Evolutionary conservation across 1,140 invertebrate species (phyloP).

Genomic region (Asobara japonica): DNA sequence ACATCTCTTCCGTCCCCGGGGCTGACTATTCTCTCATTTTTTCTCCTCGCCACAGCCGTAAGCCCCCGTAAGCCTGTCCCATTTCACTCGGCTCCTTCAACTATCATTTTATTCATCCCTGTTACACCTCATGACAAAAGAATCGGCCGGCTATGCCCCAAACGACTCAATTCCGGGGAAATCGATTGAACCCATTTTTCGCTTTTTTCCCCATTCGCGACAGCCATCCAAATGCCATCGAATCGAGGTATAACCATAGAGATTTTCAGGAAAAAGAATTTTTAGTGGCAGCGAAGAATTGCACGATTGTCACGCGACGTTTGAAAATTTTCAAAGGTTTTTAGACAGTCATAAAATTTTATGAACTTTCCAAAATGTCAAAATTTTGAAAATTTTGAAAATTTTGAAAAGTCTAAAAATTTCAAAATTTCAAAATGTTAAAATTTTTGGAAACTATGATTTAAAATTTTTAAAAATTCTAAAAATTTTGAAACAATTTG

Average conservation of each 20-base stretch:
- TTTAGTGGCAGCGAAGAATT: too few species aligned
- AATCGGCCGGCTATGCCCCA: neutral
- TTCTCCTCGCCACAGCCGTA: neutral
- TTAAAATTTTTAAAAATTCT: too few species aligned
- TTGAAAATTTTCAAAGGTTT: too few species aligned
- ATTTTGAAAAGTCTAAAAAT: too few species aligned
- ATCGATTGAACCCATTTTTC: neutral
- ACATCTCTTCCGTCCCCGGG: slow-evolving; percentile 4
- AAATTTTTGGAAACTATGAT: too few species aligned
- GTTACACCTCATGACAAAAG: slow-evolving; percentile 18
- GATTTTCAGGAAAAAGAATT: too few species aligned
- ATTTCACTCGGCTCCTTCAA: slow-evolving; percentile 1
- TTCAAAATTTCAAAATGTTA: too few species aligned
- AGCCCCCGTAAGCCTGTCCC: neutral
- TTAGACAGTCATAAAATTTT: too few species aligned
- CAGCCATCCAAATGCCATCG: neutral
- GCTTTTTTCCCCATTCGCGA: neutral
- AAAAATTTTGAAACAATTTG: too few species aligned
- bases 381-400: too few species aligned
- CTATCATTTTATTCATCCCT: slow-evolving; percentile 27
- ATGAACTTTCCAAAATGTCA: too few species aligned
- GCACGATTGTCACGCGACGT: too few species aligned
- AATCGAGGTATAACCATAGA: neutral
- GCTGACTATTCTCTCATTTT: neutral
- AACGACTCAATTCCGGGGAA: neutral